Evolutionary conservation across 2,113 vertebrate genomes (phyloP), one percentile per base, ranked within the genome.

Genomic region (Poeciliopsis retropinna): DNA sequence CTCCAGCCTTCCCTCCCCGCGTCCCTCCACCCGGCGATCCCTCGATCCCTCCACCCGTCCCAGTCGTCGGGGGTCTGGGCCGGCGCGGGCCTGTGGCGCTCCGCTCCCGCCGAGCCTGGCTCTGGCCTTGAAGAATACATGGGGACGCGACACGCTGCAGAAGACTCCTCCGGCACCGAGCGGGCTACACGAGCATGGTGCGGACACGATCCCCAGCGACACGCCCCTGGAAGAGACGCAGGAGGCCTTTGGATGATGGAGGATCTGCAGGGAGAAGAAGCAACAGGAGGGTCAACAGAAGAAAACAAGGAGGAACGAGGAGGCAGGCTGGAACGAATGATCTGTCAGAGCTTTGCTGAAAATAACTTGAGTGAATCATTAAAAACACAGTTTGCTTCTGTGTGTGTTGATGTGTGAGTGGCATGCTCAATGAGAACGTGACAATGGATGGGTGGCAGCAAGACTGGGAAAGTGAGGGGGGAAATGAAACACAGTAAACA

Each of bases 21-120:
- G 10, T 89, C 88, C 75, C 85, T 90, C 89, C 91, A 91, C 61
- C 86, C 85, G 2, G 64, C 80, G 64, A 82, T 75, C 15, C 79
- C 81, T 62, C 85, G 84, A 61, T 91, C 90, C 78, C 86, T 85
- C 92, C 89, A 88, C 66, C 80, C 80, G 6, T 91, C 91, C 67
- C 88, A 84, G 65, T 93, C 93, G 75, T 97, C 96, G 0, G 95
- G 96, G 0, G 95, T 95, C 67, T 89, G 93, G 0, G 15, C 91
- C 0, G 93, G 85, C 14, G 94, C 95, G 83, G 95, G 95, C 92
- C 94, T 95, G 88, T 95, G 94, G 64, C 92, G 93, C 76, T 97
- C 96, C 0, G 92, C 94, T 73, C 96, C 95, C 60, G 93, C 94
- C 0, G 95, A 94, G 51, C 95, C 94, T 97, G 97, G 97, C 64